Base-by-base conservation (phyloP, 2,113 vertebrate genomes). In the Tinamus guttatus region DNA sequence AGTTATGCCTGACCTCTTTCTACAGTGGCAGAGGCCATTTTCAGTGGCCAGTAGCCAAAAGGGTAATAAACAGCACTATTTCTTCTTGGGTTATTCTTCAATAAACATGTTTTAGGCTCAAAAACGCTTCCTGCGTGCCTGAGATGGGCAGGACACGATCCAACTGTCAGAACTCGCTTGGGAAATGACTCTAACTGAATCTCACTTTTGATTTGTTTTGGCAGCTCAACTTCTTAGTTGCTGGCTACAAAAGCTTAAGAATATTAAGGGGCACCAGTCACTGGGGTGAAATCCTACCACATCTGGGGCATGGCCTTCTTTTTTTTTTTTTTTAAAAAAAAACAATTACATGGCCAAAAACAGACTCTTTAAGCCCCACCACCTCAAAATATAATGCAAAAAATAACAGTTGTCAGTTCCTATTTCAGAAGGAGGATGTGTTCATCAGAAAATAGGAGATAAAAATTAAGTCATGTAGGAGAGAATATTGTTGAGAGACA, bases 61-160 rank as follows among this genome's bases (percentile, higher is more conserved):
- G 40, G 88, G 94, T 54, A 97, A 96, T 63, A 82, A 96, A 87
- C 63, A 75, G 84, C 93, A 68, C 40, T 47, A 12, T 75, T 83
- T 81, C 95, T 81, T 94, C 81, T 38, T 96, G 95, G 96, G n/a
- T n/a, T n/a, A n/a, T n/a, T n/a, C n/a, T 7, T 91, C 78, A 93
- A 85, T 73, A 92, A 96, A 85, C 36, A 32, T 38, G 52, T 56
- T 83, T 77, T 68, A 96, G 85, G 91, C 64, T 90, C 92, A 86
- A 69, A 94, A 92, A 80, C 87, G 76, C 80, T 91, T 89, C 4
- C 32, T 18, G 40, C 36, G 59, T 86, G 91, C 91, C 78, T 77
- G 62, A 40, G 88, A 91, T 78, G 82, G 76, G 79, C 95, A 97
- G 87, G 83, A 92, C 96, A 74, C 4, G 74, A 71, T 76, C 73